Evolutionary conservation across 2,888 invertebrate species (phyloP).

Genomic region (Trissonchulus latispiculum): DNA sequence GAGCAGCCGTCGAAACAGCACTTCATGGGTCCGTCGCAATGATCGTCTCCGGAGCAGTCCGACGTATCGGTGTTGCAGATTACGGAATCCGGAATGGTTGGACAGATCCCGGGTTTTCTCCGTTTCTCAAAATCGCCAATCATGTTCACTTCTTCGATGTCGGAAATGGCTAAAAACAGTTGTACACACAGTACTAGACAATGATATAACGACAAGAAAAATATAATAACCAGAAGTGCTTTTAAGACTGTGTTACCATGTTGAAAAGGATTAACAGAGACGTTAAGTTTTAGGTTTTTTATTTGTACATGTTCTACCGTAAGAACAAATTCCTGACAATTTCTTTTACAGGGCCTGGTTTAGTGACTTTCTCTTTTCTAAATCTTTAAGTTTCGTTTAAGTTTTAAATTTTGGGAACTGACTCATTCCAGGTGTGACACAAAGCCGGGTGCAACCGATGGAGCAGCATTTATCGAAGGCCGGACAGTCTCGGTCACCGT

Average conservation of each 20-base stretch:
- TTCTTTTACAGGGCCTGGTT: no score
- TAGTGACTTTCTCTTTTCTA: no score
- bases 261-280: no score
- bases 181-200: no score
- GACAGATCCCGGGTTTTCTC: not conserved
- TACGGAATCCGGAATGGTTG: not conserved
- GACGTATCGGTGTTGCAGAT: not conserved
- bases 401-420: no score
- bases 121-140: not conserved
- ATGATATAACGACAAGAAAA: no score
- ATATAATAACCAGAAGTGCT: no score
- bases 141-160: not conserved
- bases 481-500: constrained; percentile 33
- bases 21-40: constrained; percentile 30
- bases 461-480: constrained; percentile 6
- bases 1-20: constrained; percentile 38
- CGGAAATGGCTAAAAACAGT: not conserved
- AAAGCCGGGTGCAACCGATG: not conserved
- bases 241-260: no score
- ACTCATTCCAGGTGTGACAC: not conserved
- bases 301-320: no score
- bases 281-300: no score
- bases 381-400: no score
- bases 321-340: no score
- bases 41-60: constrained; percentile 19